Evolutionary conservation across 2,797 vertebrate genomes (phyloP), one percentile per base, ranked within the genome.

Genomic region (Siniperca undulata): DNA sequence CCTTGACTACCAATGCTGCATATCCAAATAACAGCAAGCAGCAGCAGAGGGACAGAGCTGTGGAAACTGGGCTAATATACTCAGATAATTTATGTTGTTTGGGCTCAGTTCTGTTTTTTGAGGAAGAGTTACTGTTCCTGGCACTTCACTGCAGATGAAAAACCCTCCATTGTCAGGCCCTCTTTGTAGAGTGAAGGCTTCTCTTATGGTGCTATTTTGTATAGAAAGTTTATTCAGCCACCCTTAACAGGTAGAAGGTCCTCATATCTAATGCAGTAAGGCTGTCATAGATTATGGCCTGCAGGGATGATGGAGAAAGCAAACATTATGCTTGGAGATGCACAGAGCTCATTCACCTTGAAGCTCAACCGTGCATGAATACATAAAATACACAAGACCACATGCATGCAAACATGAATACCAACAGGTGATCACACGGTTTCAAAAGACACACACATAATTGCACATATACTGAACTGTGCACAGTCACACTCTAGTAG

Each of bases 41-140:
- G 64, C 58, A 79, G 50, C 77, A 71, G 71, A 86, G 70, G 36
- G 48, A 60, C 75, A 70, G 74, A 58, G 70, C 85, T 92, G 88
- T 90, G 87, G 73, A 88, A 88, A 90, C 83, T 80, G 82, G 83
- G 46, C 70, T 85, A 75, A 89, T 90, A 85, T 86, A 82, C 78
- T 74, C 48, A 16, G 77, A 84, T 87, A 85, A 90, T 91, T 88
- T 85, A 86, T 89, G 82, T 93, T 91, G 74, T 94, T 91, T 93
- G 85, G 82, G 81, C 78, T 86, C 55, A 22, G 82, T 53, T 89
- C 59, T 84, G 74, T 64, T 79, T 88, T 92, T 86, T 83, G 78
- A 92, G 89, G 86, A 93, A 77, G 74, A 86, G 82, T 92, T 86
- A 81, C 86, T 87, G 82, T 90, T 92, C 80, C 82, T 92, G 92